Evolutionary conservation across 2,888 invertebrate species (phyloP).

Genomic region (Pomacea canaliculata): DNA sequence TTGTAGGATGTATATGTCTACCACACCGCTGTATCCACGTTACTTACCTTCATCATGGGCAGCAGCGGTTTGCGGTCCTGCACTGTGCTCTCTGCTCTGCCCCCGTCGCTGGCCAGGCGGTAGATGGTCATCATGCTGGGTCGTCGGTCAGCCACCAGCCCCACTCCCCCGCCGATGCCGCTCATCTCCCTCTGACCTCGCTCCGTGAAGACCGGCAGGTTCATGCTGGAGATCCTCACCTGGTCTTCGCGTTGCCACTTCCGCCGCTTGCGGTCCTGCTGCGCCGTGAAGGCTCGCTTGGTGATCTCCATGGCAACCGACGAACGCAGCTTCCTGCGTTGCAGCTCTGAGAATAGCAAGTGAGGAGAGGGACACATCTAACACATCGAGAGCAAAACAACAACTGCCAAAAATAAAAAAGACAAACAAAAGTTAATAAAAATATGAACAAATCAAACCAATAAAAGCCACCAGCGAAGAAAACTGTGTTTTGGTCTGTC

Average conservation of each 20-base stretch:
- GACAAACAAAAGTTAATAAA: no score
- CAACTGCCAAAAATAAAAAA: no score
- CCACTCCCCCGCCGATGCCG: conserved; percentile 32
- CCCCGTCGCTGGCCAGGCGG: conserved; percentile 47
- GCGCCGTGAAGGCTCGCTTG: conserved; percentile 50
- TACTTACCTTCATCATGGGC: conserved; percentile 52
- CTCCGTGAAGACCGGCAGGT: conserved; percentile 44
- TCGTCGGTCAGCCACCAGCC: conserved; percentile 41
- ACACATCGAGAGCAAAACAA: no score
- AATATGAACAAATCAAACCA: no score
- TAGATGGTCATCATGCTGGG: conserved; percentile 52
- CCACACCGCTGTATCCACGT: neutral
- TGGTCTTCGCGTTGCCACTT: conserved; percentile 62
- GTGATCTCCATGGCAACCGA: conserved; percentile 51
- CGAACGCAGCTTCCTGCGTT: conserved; percentile 43
- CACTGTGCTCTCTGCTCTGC: conserved; percentile 27
- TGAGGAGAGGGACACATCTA: no score
- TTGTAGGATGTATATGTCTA: no score
- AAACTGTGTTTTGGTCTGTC: neutral
- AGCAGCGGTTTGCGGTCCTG: conserved; percentile 37
- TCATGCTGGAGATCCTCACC: conserved; percentile 52
- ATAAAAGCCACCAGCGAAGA: no score
- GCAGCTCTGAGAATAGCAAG: conserved; percentile 39
- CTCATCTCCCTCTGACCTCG: neutral
- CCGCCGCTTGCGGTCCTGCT: conserved; percentile 53